Percentiles rank a stretch among this genome's conserved stretches.
Conservation (phyloP, 2,888 invertebrate species). For the Tetanocera ferruginea region DNA sequence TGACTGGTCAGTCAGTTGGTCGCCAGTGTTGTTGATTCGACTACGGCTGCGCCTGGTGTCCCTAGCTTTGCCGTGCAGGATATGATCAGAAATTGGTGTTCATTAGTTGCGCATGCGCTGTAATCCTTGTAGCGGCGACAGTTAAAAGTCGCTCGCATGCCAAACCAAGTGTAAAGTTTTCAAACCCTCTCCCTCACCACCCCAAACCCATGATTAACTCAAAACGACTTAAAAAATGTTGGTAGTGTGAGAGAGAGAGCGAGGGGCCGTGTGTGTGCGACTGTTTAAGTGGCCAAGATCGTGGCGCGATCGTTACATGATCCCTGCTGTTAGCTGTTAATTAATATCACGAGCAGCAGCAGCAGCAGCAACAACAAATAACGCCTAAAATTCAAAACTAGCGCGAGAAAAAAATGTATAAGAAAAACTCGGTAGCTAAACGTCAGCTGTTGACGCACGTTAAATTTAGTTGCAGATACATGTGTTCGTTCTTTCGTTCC, state of each 20-base stretch:
- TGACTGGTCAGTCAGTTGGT: constrained; percentile 2
- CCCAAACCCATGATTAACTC: neutral
- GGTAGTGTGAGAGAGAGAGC: neutral
- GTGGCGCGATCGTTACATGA: neutral
- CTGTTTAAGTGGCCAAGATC: neutral
- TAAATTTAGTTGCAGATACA: neutral
- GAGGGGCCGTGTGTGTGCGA: neutral
- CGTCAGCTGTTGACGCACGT: constrained; percentile 14
- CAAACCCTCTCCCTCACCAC: neutral
- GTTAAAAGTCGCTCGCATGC: neutral
- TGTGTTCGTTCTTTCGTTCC: neutral
- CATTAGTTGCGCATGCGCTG: constrained; percentile 16
- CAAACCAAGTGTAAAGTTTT: neutral
- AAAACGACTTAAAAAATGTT: neutral
- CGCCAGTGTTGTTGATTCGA: neutral
- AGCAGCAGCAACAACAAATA: too few relatives aligned
- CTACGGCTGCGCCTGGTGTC: neutral
- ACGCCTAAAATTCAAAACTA: neutral
- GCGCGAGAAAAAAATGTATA: neutral
- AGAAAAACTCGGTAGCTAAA: neutral
- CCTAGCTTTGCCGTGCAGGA: neutral
- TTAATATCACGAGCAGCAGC: neutral
- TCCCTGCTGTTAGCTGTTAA: constrained; percentile 3
- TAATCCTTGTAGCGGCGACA: neutral
- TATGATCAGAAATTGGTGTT: constrained; percentile 2